Evolutionary conservation across 2,797 vertebrate species (phyloP), one percentile per base, ranked within the genome.

Genomic region (Esox masquinongy): DNA sequence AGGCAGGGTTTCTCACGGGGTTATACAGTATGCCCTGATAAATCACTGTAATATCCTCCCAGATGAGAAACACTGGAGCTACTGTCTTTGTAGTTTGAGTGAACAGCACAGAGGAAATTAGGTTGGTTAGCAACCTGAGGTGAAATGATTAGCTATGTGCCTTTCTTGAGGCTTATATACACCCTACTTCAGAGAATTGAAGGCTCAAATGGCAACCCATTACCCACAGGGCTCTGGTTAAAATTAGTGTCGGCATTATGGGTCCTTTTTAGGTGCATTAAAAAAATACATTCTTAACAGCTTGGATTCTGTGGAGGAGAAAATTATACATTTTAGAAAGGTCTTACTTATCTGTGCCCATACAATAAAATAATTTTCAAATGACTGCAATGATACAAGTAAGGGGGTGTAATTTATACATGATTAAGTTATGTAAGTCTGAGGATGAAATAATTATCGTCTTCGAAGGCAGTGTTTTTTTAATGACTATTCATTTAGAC

Each of bases 61-160:
- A 79, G 50, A 77, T 51, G 77, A 83, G 59, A 36, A 73, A 31
- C 0, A 1, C 2, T 22, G 19, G 2, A 56, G n/a, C n/a, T 15
- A 5, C 51, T 66, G 50, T 29, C 2, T 43, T 71, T 24, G 68
- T 83, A 75, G 79, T 84, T 81, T 68, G 78, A 4, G 68, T 83
- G 19, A 56, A 22, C 77, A 75, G 84, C 73, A 83, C 76, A 85
- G 85, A 84, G 78, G 79, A 80, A 83, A 90, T 87, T 86, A 83
- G 83, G 77, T 84, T 76, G 82, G 81, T 81, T 87, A 75, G 74
- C 75, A 80, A 85, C 77, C 73, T 66, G 74, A 77, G 71, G 75
- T 84, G 66, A 77, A 77, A 79, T 80, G 80, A 91, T 90, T 88
- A 88, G 76, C 51, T 74, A 56, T 4, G 7, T 22, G 53, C 5